Conservation (phyloP, 2,888 invertebrate species). For the Anoncus sp. region DNA sequence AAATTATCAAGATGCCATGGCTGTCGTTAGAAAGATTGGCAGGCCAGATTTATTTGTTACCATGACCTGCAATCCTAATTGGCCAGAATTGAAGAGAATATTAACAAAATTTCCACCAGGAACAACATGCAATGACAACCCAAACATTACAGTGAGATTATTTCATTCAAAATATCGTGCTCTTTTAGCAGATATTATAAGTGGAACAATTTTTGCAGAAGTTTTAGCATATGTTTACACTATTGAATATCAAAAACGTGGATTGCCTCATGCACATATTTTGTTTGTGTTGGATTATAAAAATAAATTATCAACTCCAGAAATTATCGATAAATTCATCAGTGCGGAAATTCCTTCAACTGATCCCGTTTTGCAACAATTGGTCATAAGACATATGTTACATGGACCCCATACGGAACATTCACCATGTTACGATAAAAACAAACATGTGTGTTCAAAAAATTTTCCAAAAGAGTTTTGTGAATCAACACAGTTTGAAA, state of each 20-base stretch:
- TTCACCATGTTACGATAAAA: no score
- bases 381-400: slow-evolving; percentile 22
- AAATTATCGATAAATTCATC: no score
- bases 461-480: no score
- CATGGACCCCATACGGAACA: slow-evolving; percentile 25
- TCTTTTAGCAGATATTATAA: slow-evolving; percentile 20
- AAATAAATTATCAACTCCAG: no score
- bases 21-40: slow-evolving; percentile 32
- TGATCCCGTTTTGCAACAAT: slow-evolving; percentile 22
- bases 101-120: slow-evolving; percentile 38
- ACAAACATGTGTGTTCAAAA: background rate
- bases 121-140: slow-evolving; percentile 49
- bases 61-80: slow-evolving; percentile 50
- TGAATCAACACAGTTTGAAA: background rate
- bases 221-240: background rate
- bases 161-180: slow-evolving; percentile 26
- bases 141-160: slow-evolving; percentile 42
- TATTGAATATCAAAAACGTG: slow-evolving; percentile 24
- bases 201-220: background rate
- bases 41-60: slow-evolving; percentile 38
- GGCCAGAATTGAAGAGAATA: slow-evolving; percentile 46
- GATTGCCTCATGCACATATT: slow-evolving; percentile 10
- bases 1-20: slow-evolving; percentile 36
- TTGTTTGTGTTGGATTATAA: no score
- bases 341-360: slow-evolving; percentile 43